phyloP scores from a whole-genome alignment of 2,797 vertebrate genomes.

The Sebastes kiyomatsui region DNA sequence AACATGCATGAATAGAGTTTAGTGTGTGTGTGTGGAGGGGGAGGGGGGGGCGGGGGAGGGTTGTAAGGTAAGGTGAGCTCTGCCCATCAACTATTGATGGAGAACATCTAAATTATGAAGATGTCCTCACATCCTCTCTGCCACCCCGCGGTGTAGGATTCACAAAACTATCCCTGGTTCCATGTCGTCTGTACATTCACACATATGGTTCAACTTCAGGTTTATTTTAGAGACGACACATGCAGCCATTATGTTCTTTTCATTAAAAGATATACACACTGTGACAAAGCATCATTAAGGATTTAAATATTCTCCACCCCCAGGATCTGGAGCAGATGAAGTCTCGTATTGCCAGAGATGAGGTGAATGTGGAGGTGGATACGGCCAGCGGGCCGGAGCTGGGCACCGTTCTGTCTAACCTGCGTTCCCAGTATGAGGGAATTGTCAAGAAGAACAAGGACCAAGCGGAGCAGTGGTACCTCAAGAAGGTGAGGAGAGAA shows the following conservation, averaged over 20 bases:
- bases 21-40: background rate
- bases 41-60: background rate
- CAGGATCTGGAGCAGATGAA: conserved; percentile 84
- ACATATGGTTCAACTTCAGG: background rate
- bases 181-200: conserved; percentile 5
- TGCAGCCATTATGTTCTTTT: background rate
- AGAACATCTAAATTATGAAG: conserved; percentile 77
- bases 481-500: conserved; percentile 77
- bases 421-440: conserved; percentile 85
- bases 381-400: conserved; percentile 83
- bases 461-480: conserved; percentile 84
- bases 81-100: conserved; percentile 77
- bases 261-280: background rate
- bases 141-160: conserved; percentile 53
- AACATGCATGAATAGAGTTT: background rate
- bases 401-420: conserved; percentile 77
- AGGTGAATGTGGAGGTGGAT: conserved; percentile 86
- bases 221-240: background rate
- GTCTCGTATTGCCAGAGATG: conserved; percentile 80
- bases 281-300: background rate
- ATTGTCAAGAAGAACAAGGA: conserved; percentile 87
- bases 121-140: conserved; percentile 58
- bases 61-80: conserved; percentile 69
- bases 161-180: conserved; percentile 12
- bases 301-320: background rate